Evolutionary conservation across 2,888 invertebrate genomes (phyloP).

Genomic region (Cosmia trapezina): DNA sequence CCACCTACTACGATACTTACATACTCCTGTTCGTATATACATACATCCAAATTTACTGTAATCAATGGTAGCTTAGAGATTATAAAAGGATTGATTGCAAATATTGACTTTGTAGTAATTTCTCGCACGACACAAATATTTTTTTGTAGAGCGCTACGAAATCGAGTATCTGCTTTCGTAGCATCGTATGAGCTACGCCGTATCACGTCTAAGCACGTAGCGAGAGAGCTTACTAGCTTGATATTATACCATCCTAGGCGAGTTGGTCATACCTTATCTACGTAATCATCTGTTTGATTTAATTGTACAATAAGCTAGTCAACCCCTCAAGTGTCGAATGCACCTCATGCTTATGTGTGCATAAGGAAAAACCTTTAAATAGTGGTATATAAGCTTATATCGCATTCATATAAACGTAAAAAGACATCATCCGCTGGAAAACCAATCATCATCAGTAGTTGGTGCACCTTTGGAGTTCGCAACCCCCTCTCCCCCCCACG

Average conservation of each 20-base stretch:
- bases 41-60: not conserved
- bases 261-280: not conserved
- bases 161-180: not conserved
- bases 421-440: too few species aligned
- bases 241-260: not conserved
- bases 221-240: not conserved
- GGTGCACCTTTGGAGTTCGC: too few species aligned
- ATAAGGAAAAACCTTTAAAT: too few species aligned
- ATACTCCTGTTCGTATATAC: too few species aligned
- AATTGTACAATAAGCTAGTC: too few species aligned
- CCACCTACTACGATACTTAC: not conserved
- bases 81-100: not conserved
- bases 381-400: too few species aligned
- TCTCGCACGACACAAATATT: not conserved
- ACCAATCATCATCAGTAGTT: too few species aligned
- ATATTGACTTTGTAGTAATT: not conserved
- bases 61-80: not conserved
- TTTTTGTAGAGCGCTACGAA: not conserved
- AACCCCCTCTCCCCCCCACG: too few species aligned
- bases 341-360: too few species aligned
- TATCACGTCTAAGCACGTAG: constrained; percentile 9
- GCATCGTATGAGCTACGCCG: constrained; percentile 20
- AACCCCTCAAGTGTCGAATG: too few species aligned
- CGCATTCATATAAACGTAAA: too few species aligned
- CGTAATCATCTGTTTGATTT: not conserved